These are phyloP conservation scores for Oncorhynchus kisutch DNA, from an alignment of 2,113 vertebrate species.

Conservation along the genomic window DNA sequence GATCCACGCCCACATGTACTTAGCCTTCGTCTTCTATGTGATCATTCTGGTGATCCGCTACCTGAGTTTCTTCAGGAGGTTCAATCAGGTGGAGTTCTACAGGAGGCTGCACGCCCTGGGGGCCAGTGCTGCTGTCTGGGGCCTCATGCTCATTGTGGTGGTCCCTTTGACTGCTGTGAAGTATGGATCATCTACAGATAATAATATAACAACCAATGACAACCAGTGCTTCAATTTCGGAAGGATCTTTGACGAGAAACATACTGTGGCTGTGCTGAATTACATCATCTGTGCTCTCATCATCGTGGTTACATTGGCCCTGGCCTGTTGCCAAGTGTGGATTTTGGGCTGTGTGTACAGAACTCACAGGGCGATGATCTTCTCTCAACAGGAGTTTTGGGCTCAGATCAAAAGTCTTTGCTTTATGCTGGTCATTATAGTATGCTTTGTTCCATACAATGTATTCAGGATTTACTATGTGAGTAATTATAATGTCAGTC, in stretches of 20 bases:
- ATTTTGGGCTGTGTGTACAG: constrained; percentile 60
- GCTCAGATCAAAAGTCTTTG: constrained; percentile 81
- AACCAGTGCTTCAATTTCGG: constrained; percentile 76
- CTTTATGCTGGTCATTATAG: constrained; percentile 77
- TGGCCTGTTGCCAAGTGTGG: constrained; percentile 69
- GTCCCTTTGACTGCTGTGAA: constrained; percentile 57
- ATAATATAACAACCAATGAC: rapidly evolving
- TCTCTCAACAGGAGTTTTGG: constrained; percentile 81
- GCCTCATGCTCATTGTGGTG: constrained; percentile 58
- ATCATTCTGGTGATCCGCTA: constrained; percentile 75
- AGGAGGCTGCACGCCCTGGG: constrained; percentile 77
- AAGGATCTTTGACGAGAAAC: constrained; percentile 48
- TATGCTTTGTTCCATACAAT: constrained; percentile 82
- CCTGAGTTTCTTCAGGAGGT: constrained; percentile 76
- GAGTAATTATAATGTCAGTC: not conserved
- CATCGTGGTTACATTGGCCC: constrained; percentile 34
- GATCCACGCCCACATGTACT: constrained; percentile 82
- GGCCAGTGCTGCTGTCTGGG: constrained; percentile 73
- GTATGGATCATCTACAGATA: constrained; percentile 61
- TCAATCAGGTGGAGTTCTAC: constrained; percentile 80
- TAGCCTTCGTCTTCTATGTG: constrained; percentile 79
- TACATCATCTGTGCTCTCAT: constrained; percentile 61
- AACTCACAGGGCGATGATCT: constrained; percentile 54
- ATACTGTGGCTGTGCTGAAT: constrained; percentile 65
- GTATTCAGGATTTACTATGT: constrained; percentile 77